Conservation (phyloP, 2,113 vertebrate species). For the Thalassoma bifasciatum region DNA sequence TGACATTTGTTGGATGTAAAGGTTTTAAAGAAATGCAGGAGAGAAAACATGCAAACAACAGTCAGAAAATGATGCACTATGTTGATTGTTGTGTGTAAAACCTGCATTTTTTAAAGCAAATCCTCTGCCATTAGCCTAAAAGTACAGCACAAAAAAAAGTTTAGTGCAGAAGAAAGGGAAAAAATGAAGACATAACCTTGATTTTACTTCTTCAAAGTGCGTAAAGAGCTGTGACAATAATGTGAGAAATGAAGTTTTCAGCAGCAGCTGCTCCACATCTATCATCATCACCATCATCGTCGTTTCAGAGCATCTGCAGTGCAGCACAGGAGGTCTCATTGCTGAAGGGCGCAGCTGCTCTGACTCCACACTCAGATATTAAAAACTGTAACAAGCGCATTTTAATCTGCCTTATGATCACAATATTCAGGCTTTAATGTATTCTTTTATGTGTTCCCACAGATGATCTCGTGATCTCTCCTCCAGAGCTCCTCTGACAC, state of each 20-base stretch:
- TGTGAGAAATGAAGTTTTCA: background rate
- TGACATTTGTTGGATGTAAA: no score
- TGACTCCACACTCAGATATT: background rate
- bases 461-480: slow-evolving; percentile 31
- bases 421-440: no score
- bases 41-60: background rate
- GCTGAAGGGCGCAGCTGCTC: background rate
- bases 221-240: background rate
- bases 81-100: no score
- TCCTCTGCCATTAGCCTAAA: no score
- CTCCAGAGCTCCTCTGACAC: slow-evolving; percentile 32
- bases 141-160: no score
- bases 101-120: no score
- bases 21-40: no score
- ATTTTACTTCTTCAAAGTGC: no score
- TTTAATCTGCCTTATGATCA: background rate
- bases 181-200: no score
- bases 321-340: background rate
- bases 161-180: no score
- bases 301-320: background rate
- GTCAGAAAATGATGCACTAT: background rate
- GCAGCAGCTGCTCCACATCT: background rate
- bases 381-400: background rate
- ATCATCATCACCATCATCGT: background rate
- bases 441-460: slow-evolving; percentile 33